These are phyloP conservation scores for Xyrauchen texanus DNA, from an alignment of 2,113 vertebrate genomes.

Conservation along the genomic window DNA sequence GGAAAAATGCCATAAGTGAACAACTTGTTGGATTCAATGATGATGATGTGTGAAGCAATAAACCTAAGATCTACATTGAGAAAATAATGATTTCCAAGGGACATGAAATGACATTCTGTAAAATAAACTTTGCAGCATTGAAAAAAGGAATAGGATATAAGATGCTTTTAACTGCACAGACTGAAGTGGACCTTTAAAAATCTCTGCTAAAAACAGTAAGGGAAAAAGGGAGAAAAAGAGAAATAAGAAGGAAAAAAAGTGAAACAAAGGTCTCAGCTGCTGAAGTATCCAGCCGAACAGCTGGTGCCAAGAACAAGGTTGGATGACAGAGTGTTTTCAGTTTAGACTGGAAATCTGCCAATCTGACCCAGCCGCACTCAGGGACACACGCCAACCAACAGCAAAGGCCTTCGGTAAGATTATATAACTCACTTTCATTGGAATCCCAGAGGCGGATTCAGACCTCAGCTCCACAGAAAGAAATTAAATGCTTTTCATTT, in stretches of 20 bases:
- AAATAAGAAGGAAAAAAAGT: slow-evolving; percentile 46
- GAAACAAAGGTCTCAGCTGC: slow-evolving; percentile 79
- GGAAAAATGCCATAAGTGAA: no score
- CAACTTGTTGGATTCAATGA: no score
- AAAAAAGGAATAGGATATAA: background rate
- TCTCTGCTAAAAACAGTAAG: slow-evolving; percentile 15
- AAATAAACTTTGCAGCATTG: slow-evolving; percentile 9
- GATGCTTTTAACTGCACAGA: slow-evolving; percentile 12
- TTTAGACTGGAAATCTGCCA: slow-evolving; percentile 73
- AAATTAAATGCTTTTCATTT: slow-evolving; percentile 69
- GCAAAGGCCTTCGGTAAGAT: slow-evolving; percentile 64
- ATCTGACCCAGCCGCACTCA: slow-evolving; percentile 59
- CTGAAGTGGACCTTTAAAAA: slow-evolving; percentile 28
- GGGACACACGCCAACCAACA: slow-evolving; percentile 62
- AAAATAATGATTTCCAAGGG: no score
- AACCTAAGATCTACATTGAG: no score
- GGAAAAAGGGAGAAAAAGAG: no score
- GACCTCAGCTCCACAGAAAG: slow-evolving; percentile 34
- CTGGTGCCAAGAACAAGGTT: slow-evolving; percentile 75
- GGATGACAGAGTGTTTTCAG: slow-evolving; percentile 76
- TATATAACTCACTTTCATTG: slow-evolving; percentile 64
- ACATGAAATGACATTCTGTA: background rate
- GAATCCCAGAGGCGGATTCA: slow-evolving; percentile 17
- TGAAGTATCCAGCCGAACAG: slow-evolving; percentile 69
- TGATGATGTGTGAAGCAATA: no score